Percentiles rank a stretch among this genome's conserved stretches.
These are phyloP conservation scores for Peromyscus melanophrys DNA, from an alignment of 2,797 vertebrate genomes.

Conservation along the genomic window DNA sequence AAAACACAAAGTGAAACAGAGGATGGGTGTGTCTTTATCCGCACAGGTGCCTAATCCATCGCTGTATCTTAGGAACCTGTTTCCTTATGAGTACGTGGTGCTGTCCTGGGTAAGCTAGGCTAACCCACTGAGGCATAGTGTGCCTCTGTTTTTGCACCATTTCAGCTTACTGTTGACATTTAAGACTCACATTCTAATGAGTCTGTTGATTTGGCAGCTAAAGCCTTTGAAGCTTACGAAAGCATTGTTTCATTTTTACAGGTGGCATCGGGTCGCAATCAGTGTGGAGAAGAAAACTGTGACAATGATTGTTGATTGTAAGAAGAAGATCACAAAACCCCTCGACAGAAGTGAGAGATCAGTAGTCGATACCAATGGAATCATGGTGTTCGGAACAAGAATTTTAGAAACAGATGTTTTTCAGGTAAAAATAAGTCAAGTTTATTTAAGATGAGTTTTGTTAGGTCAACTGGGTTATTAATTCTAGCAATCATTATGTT, in stretches of 20 bases:
- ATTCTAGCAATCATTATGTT: not conserved
- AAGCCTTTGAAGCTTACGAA: constrained; percentile 43
- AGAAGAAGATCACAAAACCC: constrained; percentile 95
- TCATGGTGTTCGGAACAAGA: constrained; percentile 96
- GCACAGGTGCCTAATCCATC: not conserved
- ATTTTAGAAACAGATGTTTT: constrained; percentile 97
- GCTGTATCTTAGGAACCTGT: not conserved
- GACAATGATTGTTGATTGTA: constrained; percentile 98
- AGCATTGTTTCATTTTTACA: constrained; percentile 80
- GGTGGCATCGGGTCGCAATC: constrained; percentile 99
- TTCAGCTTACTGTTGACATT: constrained; percentile 9
- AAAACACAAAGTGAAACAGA: constrained; percentile 23
- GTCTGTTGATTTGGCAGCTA: not conserved
- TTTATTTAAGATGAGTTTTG: not conserved
- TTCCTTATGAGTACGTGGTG: not conserved
- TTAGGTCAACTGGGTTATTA: not conserved
- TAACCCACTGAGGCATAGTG: not conserved
- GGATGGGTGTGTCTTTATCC: not conserved
- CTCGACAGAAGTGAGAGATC: constrained; percentile 94
- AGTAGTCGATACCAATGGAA: constrained; percentile 94
- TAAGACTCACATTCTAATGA: not conserved
- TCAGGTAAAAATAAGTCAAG: constrained; percentile 91
- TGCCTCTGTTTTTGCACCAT: not conserved
- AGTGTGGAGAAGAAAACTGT: constrained; percentile 98
- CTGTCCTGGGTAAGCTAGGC: not conserved